Evolutionary conservation across 2,113 vertebrate genomes (phyloP).

Genomic region (Miniopterus natalensis): DNA sequence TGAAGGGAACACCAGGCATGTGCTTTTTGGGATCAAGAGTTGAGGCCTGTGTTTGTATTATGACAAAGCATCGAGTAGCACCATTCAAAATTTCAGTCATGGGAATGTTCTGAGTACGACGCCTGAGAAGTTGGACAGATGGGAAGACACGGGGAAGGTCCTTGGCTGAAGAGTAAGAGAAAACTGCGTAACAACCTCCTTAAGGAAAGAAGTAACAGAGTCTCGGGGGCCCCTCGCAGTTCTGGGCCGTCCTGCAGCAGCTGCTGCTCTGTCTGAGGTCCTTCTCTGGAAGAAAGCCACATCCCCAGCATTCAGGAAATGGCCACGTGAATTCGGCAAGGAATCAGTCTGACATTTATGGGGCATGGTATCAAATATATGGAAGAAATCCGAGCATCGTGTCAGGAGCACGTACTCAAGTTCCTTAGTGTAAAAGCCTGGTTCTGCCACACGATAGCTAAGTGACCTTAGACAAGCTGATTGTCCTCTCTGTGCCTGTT

Average conservation of each 20-base stretch:
- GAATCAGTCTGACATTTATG: neutral
- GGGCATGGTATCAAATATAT: neutral
- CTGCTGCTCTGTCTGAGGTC: neutral
- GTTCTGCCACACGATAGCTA: neutral
- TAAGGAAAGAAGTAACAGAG: neutral
- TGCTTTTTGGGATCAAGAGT: conserved; percentile 21
- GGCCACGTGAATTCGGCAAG: neutral
- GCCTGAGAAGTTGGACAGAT: neutral
- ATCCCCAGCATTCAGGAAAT: neutral
- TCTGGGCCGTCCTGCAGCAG: neutral
- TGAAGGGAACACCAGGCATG: neutral
- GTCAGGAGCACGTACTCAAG: neutral
- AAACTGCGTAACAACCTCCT: neutral
- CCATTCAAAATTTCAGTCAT: neutral
- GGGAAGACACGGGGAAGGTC: neutral
- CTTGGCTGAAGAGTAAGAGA: neutral
- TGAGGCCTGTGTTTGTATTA: neutral
- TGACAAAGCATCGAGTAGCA: neutral
- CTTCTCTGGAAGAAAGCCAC: neutral
- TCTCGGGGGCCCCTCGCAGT: neutral
- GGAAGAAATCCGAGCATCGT: neutral
- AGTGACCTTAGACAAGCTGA: neutral
- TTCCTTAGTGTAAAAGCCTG: neutral
- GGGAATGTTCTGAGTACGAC: neutral
- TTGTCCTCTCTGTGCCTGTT: neutral